A percentile compares a stretch with the other conserved stretches of the same genome.
phyloP scores from a whole-genome alignment of 2,113 vertebrate species.

The Leuciscus idus region DNA sequence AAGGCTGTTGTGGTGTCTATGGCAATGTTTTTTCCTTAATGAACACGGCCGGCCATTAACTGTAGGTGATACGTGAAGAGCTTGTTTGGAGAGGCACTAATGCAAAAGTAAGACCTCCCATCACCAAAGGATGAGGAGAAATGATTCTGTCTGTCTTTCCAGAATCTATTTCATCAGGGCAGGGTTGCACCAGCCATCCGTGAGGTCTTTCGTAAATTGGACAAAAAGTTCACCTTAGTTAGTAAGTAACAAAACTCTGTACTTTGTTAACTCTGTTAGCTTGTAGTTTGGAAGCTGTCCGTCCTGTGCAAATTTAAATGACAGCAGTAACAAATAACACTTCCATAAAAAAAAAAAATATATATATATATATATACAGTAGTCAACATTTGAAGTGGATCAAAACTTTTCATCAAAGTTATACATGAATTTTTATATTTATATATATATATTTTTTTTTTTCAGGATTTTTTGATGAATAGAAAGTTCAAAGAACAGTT shows the following conservation, averaged over 20 bases:
- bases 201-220: background rate
- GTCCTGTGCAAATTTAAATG: too few species aligned
- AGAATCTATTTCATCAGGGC: conserved; percentile 2
- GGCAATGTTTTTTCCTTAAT: conserved; percentile 46
- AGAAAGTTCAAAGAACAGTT: too few species aligned
- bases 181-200: background rate
- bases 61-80: conserved; percentile 22
- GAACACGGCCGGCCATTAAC: conserved; percentile 43
- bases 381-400: too few species aligned
- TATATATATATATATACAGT: background rate
- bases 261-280: background rate
- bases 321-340: background rate
- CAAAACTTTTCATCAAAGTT: too few species aligned
- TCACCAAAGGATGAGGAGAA: background rate
- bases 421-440: too few species aligned
- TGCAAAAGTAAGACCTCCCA: background rate
- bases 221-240: background rate
- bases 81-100: conserved; percentile 37
- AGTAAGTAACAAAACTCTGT: background rate
- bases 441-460: too few species aligned
- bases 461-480: too few species aligned
- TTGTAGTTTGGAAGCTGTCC: background rate
- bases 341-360: background rate
- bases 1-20: conserved; percentile 48
- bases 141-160: conserved; percentile 3